Conservation (phyloP, 2,888 invertebrate species). For the Sabatieria punctata region DNA sequence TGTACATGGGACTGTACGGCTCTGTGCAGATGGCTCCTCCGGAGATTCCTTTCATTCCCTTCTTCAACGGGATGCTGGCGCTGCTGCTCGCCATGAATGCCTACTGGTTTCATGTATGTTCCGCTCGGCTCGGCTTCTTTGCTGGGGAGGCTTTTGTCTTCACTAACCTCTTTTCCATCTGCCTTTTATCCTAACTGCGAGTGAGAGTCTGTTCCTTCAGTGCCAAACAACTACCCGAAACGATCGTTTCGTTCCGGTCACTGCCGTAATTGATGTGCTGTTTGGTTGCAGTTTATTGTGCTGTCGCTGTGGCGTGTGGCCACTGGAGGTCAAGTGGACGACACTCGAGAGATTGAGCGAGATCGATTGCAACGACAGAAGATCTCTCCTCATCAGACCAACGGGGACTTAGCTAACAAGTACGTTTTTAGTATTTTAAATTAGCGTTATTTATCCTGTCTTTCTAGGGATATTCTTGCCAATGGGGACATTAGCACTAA, state of each 20-base stretch:
- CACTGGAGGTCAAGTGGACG: slow-evolving; percentile 31
- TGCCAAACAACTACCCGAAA: too few species aligned
- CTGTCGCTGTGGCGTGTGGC: slow-evolving; percentile 28
- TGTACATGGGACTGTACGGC: slow-evolving; percentile 22
- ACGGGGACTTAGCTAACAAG: too few species aligned
- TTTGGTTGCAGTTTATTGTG: slow-evolving; percentile 26
- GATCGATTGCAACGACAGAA: too few species aligned
- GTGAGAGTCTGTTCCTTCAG: too few species aligned
- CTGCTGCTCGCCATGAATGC: slow-evolving; percentile 27
- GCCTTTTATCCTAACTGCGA: background rate
- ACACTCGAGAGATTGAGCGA: slow-evolving; percentile 22
- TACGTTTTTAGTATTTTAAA: too few species aligned
- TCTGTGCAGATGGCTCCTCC: slow-evolving; percentile 12
- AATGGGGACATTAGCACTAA: too few species aligned
- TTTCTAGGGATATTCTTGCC: too few species aligned
- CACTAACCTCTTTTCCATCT: background rate
- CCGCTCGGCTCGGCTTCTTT: background rate
- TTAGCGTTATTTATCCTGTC: background rate
- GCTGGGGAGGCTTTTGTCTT: background rate
- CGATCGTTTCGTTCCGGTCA: too few species aligned
- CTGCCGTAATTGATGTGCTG: slow-evolving; percentile 4
- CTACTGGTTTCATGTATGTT: slow-evolving; percentile 32
- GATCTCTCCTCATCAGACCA: too few species aligned
- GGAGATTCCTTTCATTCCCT: slow-evolving; percentile 22
- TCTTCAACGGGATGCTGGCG: slow-evolving; percentile 29